These are phyloP conservation scores for Cataglyphis rosenhaueri DNA, from an alignment of 2,888 invertebrate genomes.

Conservation along the genomic window DNA sequence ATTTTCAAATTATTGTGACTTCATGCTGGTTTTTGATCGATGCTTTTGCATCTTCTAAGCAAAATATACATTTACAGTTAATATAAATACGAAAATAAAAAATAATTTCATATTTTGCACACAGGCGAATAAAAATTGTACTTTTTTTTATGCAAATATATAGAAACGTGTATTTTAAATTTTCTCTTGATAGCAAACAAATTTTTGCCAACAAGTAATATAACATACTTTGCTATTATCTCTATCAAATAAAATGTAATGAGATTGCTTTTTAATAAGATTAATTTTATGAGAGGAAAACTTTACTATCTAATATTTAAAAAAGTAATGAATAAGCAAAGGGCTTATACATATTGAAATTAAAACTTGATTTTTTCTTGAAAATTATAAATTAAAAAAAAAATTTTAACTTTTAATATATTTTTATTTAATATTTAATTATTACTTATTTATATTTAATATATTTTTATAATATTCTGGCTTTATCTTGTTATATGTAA, in stretches of 20 bases:
- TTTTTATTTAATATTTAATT: too few species aligned
- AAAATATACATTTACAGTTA: not conserved
- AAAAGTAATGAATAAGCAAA: not conserved
- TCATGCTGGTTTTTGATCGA: not conserved
- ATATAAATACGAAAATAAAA: not conserved
- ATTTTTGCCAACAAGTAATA: conserved; percentile 9
- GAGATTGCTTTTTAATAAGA: conserved; percentile 7
- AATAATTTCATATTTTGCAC: not conserved
- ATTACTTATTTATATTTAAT: too few species aligned
- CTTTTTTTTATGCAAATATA: not conserved
- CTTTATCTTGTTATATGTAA: not conserved
- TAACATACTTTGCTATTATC: conserved; percentile 1
- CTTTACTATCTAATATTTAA: not conserved
- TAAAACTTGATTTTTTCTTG: conserved; percentile 11
- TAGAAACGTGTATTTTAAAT: not conserved
- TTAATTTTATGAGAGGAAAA: conserved; percentile 4
- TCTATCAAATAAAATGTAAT: conserved; percentile 24
- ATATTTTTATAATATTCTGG: not conserved
- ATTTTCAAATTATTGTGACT: not conserved
- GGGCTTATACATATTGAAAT: not conserved
- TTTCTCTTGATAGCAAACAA: not conserved
- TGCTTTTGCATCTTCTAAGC: not conserved
- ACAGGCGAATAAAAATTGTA: not conserved
- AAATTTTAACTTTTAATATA: not conserved
- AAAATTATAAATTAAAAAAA: not conserved